Evolutionary conservation across 2,113 vertebrate genomes (phyloP), one percentile per base, ranked within the genome.

Genomic region (Lipotes vexillifer): DNA sequence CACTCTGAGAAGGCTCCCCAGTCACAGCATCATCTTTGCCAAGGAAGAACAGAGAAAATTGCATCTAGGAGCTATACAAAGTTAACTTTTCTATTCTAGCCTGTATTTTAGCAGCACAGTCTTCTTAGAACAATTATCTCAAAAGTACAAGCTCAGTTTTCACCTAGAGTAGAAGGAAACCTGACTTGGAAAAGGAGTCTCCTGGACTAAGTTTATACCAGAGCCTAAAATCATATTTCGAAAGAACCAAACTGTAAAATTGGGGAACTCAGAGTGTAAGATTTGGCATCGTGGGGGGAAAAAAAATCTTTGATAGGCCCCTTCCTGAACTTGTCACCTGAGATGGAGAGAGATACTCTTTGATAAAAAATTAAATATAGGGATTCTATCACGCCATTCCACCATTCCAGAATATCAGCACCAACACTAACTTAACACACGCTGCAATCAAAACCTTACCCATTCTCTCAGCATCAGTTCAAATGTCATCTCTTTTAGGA

Each of bases 31-130:
- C 86, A 95, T 97, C 97, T 96, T 63, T 97, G 96, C 98, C 96
- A 97, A 97, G 84, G 61, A 95, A 96, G 86, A 97, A 97, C 15
- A 97, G 94, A 96, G 94, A 97, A 97, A 97, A 98, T 97, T 94
- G 77, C 85, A 94, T 96, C 91, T 98, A 93, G 89, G 93, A 95
- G 80, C 87, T 85, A 93, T 69, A 72, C 57, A 94, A 98, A 97
- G 96, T 97, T 96, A 97, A 97, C 97, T 96, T 98, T 97, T 94
- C 88, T 97, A 88, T 97, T 96, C 77, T 74, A 93, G 93, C 77
- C 72, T 95, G 27, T 95, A 91, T 94, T 96, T 98, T 83, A 97
- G 66, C 80, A 78, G 88, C 27, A 82, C 57, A 72, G 46, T 78
- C 46, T 95, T 94, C 90, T 94, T 96, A 74, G 68, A 96, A 94